Percentiles rank a stretch among this genome's conserved stretches.
Evolutionary conservation across 2,797 vertebrate species (phyloP).

Genomic region (Iguana delicatissima): DNA sequence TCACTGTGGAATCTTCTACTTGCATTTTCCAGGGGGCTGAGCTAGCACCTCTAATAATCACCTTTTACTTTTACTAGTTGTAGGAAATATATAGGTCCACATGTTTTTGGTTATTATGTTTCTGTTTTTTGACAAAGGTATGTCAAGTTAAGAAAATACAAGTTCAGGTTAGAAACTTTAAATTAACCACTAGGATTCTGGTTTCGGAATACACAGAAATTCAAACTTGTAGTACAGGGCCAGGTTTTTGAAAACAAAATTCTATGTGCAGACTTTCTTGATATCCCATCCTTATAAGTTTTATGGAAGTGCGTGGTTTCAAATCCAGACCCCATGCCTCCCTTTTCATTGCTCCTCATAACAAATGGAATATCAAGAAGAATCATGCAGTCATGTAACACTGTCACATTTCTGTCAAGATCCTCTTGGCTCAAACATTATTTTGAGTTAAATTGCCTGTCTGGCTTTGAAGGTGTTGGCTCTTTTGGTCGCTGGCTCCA

Average conservation of each 20-base stretch:
- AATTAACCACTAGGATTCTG: neutral
- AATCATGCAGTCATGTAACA: neutral
- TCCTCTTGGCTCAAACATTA: neutral
- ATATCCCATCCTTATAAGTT: neutral
- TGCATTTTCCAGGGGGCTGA: neutral
- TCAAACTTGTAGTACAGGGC: neutral
- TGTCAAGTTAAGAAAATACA: neutral
- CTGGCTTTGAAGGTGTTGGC: neutral
- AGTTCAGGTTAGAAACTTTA: neutral
- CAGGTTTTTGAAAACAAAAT: too few relatives aligned
- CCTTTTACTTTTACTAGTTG: neutral
- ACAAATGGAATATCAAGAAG: neutral
- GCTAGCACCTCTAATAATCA: neutral
- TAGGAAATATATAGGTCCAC: neutral
- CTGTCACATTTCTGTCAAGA: neutral
- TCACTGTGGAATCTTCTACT: neutral
- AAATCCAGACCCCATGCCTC: neutral
- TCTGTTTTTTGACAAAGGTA: neutral
- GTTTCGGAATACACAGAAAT: neutral
- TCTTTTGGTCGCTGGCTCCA: neutral
- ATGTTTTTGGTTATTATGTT: neutral
- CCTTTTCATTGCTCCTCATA: neutral
- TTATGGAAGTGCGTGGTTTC: neutral
- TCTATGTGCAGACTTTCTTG: neutral
- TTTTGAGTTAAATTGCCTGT: neutral